These are phyloP conservation scores for Actinernus sp. DNA, from an alignment of 92 coral and sea anemone species.

Conservation along the genomic window DNA sequence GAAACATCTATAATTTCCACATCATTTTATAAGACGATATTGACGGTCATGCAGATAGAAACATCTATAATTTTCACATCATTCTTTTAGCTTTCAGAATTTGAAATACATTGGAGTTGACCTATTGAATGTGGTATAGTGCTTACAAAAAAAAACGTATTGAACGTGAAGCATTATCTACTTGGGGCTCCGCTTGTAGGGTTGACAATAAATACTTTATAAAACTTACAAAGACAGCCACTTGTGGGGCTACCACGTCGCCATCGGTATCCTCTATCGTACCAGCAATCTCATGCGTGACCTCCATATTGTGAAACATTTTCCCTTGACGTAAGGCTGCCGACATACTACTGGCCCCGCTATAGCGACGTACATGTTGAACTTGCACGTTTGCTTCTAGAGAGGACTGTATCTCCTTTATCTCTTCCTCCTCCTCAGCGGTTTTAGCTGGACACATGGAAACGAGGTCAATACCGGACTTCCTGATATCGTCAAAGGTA, in stretches of 20 bases:
- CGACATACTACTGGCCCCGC: conserved; percentile 23
- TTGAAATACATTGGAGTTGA: no score
- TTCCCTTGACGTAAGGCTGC: conserved; percentile 8
- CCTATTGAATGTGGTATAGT: no score
- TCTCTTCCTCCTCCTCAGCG: conserved; percentile 18
- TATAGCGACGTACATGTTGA: conserved; percentile 11
- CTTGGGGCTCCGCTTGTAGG: no score
- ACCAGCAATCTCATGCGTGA: conserved; percentile 26
- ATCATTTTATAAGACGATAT: no score
- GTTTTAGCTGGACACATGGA: conserved; percentile 22
- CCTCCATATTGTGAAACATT: background rate
- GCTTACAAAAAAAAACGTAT: background rate
- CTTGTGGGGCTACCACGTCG: conserved; percentile 23
- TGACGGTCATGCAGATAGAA: no score
- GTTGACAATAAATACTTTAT: no score
- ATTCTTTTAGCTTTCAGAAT: no score
- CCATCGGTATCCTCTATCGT: conserved; percentile 42
- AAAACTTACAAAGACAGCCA: conserved; percentile 33
- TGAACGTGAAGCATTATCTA: no score
- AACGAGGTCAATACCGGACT: conserved; percentile 33
- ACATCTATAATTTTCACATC: no score
- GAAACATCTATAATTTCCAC: no score
- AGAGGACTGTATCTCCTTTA: background rate
- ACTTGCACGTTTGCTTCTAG: background rate
- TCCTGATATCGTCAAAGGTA: conserved; percentile 26